Conservation (phyloP, 1,140 invertebrate genomes). For the Cotesia chilonis region DNA sequence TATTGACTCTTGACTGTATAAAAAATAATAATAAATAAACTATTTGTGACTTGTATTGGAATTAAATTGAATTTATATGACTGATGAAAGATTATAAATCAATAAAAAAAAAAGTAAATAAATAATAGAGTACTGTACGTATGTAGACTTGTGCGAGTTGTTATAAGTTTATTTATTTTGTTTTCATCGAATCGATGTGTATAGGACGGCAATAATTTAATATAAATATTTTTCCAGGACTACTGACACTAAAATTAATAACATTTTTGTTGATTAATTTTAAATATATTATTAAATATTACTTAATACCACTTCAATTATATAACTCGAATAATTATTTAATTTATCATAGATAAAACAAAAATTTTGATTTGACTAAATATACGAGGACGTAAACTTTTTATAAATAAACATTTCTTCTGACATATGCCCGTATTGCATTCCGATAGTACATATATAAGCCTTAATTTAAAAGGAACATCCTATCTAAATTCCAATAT, state of each 20-base stretch:
- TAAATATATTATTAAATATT: too few relatives aligned
- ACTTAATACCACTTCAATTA: conserved; percentile 19
- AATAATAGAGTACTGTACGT: background rate
- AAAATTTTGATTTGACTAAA: conserved; percentile 1
- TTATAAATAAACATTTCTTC: background rate
- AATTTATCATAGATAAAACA: background rate
- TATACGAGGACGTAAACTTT: too few relatives aligned
- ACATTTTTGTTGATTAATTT: conserved; percentile 31
- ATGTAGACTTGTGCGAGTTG: background rate
- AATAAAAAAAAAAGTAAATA: too few relatives aligned
- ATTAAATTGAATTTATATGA: too few relatives aligned
- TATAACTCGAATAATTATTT: conserved; percentile 28
- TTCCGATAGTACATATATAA: conserved; percentile 15
- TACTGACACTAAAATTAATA: conserved; percentile 16
- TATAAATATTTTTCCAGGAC: conserved; percentile 22
- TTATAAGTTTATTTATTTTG: conserved; percentile 25
- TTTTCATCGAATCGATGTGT: conserved; percentile 56
- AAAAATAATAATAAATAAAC: too few relatives aligned
- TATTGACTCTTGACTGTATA: too few relatives aligned
- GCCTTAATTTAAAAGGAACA: conserved; percentile 25
- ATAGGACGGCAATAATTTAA: conserved; percentile 57
- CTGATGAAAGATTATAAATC: background rate
- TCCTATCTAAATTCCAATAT: conserved; percentile 37
- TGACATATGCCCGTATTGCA: too few relatives aligned
- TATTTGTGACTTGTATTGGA: too few relatives aligned